These are phyloP conservation scores for Heterodera schachtii DNA, from an alignment of 1,140 invertebrate species.

Conservation along the genomic window DNA sequence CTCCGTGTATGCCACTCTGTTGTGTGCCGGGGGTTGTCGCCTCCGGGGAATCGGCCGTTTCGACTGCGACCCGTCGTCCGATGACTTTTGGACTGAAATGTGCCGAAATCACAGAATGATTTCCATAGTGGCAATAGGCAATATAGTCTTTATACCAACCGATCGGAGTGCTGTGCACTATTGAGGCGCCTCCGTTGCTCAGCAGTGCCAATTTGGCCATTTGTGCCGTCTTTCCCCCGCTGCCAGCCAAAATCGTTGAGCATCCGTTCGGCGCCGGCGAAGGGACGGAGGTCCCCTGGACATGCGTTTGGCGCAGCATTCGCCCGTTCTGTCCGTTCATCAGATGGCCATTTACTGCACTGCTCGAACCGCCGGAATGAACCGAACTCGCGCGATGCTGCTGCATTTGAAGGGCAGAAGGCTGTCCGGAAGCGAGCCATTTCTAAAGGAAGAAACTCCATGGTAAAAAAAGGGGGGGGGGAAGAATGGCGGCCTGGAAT, in stretches of 20 bases:
- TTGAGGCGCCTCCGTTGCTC: slow-evolving; percentile 38
- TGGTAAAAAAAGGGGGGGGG: neutral
- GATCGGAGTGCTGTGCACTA: slow-evolving; percentile 51
- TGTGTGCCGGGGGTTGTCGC: slow-evolving; percentile 18
- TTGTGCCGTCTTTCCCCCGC: slow-evolving; percentile 26
- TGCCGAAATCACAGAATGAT: neutral
- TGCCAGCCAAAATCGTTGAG: slow-evolving; percentile 24
- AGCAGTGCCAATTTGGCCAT: slow-evolving; percentile 44
- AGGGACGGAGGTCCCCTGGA: slow-evolving; percentile 28
- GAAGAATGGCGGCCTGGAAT: slow-evolving; percentile 67
- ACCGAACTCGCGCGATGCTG: slow-evolving; percentile 33
- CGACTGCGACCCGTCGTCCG: slow-evolving; percentile 8
- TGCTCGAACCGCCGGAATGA: slow-evolving; percentile 42
- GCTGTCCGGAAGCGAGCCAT: slow-evolving; percentile 68
- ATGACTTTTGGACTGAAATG: slow-evolving; percentile 1
- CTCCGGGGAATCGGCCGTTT: slow-evolving; percentile 23
- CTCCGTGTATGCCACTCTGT: slow-evolving; percentile 23
- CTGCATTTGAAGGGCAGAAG: slow-evolving; percentile 31
- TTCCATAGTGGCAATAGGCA: no score
- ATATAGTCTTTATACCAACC: slow-evolving; percentile 18
- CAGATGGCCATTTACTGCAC: slow-evolving; percentile 9
- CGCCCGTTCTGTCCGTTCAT: slow-evolving; percentile 21
- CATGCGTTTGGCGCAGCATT: slow-evolving; percentile 4
- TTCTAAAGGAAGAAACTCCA: slow-evolving; percentile 62
- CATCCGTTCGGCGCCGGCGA: slow-evolving; percentile 45